Conservation (phyloP, 2,113 vertebrate species). For the Tretioscincus oriximinensis region DNA sequence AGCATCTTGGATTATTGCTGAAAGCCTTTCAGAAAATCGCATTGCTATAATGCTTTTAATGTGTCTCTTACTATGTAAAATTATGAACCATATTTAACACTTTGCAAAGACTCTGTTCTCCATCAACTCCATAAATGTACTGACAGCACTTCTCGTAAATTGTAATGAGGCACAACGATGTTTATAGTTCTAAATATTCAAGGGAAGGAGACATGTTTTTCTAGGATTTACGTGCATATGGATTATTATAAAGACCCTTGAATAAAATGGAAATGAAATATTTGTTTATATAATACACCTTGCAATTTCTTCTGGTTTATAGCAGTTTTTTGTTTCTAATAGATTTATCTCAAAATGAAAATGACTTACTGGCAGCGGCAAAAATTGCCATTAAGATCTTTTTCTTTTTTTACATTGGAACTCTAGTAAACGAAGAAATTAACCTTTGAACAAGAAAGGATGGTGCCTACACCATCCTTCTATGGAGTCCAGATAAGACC, state of each 20-base stretch:
- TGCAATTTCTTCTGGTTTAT: background rate
- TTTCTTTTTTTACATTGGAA: too few species aligned
- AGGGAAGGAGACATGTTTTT: background rate
- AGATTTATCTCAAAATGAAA: background rate
- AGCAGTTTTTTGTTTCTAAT: background rate
- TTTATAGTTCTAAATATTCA: background rate
- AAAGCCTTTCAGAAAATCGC: conserved; percentile 14
- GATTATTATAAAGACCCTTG: background rate
- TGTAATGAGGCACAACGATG: background rate
- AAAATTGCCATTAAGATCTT: too few species aligned
- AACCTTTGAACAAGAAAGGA: too few species aligned
- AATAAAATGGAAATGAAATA: conserved; percentile 4
- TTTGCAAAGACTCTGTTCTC: conserved; percentile 33
- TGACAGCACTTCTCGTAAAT: background rate
- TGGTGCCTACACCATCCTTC: too few species aligned
- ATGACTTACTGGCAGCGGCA: background rate
- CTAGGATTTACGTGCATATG: background rate
- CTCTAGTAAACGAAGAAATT: too few species aligned
- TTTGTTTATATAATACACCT: background rate
- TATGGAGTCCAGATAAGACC: too few species aligned
- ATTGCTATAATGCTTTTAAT: background rate
- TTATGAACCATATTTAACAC: background rate
- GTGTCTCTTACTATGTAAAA: background rate
- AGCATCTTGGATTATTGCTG: background rate
- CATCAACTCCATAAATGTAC: background rate